phyloP scores from a whole-genome alignment of 2,888 invertebrate species.

The Dolomedes plantarius region DNA sequence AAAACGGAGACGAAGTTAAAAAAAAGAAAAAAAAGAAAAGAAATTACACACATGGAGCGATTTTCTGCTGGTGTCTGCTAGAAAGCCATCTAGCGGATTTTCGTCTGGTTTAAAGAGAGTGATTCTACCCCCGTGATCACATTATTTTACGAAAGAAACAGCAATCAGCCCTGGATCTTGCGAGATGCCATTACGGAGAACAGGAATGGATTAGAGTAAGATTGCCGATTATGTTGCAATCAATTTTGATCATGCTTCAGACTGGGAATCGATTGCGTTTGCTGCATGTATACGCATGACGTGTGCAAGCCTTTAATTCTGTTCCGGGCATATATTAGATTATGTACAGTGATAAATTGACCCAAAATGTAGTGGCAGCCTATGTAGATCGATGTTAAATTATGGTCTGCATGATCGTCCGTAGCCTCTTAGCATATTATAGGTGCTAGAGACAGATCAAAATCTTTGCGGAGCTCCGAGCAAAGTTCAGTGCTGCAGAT shows the following conservation, averaged over 20 bases:
- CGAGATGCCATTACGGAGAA: not conserved
- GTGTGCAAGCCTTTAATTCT: too few relatives aligned
- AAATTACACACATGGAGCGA: not conserved
- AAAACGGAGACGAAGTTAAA: not conserved
- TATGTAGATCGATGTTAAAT: too few relatives aligned
- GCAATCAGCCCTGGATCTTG: not conserved
- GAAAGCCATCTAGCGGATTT: not conserved
- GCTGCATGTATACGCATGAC: too few relatives aligned
- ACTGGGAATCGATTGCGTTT: too few relatives aligned
- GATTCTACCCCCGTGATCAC: not conserved
- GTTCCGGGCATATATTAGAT: too few relatives aligned
- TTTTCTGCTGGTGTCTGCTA: not conserved
- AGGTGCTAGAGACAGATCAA: too few relatives aligned
- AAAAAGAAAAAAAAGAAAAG: not conserved
- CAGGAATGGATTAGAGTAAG: not conserved
- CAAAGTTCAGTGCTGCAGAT: too few relatives aligned
- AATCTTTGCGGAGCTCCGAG: too few relatives aligned
- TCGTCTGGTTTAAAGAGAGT: not conserved
- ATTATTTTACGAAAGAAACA: not conserved
- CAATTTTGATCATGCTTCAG: not conserved
- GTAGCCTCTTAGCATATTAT: too few relatives aligned
- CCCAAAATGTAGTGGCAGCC: too few relatives aligned
- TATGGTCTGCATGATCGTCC: too few relatives aligned
- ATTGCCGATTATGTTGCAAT: not conserved
- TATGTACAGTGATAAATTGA: too few relatives aligned